Conservation (phyloP, 2,888 invertebrate genomes). For the Adineta ricciae region DNA sequence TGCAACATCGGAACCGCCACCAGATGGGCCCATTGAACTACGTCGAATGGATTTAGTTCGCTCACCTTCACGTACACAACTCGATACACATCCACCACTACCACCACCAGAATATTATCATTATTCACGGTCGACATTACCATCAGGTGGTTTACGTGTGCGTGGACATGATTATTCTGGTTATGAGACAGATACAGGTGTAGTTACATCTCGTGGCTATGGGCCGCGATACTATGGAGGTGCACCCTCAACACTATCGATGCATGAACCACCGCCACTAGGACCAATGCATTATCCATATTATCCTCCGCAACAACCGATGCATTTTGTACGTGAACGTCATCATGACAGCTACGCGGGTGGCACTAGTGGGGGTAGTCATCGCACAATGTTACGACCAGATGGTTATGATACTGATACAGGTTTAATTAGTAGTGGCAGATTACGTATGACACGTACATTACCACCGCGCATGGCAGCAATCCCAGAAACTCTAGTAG, state of each 20-base stretch:
- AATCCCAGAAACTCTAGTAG: conserved; percentile 3
- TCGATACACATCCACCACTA: background rate
- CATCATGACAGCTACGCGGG: background rate
- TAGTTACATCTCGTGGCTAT: background rate
- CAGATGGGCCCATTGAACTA: conserved; percentile 3
- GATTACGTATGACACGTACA: conserved; percentile 12
- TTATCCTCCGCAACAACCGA: background rate
- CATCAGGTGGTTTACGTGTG: conserved; percentile 7
- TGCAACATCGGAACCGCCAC: conserved; percentile 8
- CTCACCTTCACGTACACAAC: conserved; percentile 7
- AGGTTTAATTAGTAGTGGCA: conserved; percentile 21
- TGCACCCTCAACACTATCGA: background rate
- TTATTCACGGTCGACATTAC: conserved; percentile 15
- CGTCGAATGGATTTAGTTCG: conserved; percentile 11
- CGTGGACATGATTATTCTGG: conserved; percentile 10
- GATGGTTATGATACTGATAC: conserved; percentile 17
- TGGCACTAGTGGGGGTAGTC: background rate
- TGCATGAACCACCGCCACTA: no score
- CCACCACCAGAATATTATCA: background rate
- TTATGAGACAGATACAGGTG: conserved; percentile 10
- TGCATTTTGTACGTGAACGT: background rate
- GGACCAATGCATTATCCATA: background rate
- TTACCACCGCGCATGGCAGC: conserved; percentile 16
- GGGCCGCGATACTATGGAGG: background rate
- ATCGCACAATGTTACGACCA: background rate